phyloP scores from a whole-genome alignment of 2,888 invertebrate species.

The Colletes collaris region DNA sequence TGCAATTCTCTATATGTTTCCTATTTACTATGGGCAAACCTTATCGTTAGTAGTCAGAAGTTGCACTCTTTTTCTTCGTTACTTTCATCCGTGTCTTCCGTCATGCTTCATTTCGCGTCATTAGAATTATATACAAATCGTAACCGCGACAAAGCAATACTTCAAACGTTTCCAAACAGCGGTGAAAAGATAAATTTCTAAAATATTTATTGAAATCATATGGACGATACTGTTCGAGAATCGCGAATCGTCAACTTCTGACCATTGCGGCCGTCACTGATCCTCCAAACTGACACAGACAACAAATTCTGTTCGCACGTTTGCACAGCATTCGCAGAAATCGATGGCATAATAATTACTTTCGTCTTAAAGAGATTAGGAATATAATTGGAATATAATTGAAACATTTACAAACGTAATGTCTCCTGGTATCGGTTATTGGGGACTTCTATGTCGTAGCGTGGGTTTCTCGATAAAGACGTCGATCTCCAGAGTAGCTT shows the following conservation, averaged over 20 bases:
- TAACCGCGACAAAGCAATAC: not conserved
- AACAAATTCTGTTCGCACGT: too few species aligned
- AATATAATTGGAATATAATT: too few species aligned
- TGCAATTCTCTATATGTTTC: slow-evolving; percentile 66
- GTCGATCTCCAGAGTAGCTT: not conserved
- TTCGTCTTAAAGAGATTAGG: not conserved
- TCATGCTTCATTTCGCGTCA: not conserved
- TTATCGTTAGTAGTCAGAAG: slow-evolving; percentile 43
- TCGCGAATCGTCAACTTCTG: slow-evolving; percentile 34
- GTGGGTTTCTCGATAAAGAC: not conserved
- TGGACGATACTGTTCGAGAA: not conserved
- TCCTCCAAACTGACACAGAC: not conserved
- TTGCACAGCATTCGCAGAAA: not conserved
- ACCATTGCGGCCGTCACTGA: slow-evolving; percentile 4
- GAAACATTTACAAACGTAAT: too few species aligned
- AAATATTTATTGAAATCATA: too few species aligned
- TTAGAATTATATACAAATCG: not conserved
- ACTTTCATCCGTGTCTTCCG: slow-evolving; percentile 7
- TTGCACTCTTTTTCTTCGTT: slow-evolving; percentile 21
- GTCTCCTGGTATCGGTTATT: too few species aligned
- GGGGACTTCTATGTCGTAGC: too few species aligned
- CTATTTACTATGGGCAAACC: slow-evolving; percentile 44
- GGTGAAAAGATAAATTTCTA: not conserved
- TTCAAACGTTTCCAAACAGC: too few species aligned
- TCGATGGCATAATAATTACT: not conserved